phyloP scores from a whole-genome alignment of 2,113 vertebrate species.

The Chaetorhynchus papuensis region DNA sequence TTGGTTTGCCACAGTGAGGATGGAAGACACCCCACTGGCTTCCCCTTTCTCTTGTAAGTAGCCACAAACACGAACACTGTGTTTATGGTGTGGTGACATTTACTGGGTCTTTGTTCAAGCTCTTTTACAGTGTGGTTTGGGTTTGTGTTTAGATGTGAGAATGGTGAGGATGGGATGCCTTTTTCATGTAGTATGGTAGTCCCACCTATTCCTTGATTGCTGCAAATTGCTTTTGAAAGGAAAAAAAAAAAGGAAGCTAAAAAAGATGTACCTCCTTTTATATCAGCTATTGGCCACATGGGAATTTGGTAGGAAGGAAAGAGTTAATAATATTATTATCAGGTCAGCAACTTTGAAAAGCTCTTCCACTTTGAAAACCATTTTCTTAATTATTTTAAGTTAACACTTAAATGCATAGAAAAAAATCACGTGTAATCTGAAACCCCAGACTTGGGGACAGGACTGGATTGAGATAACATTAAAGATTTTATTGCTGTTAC shows the following conservation, averaged over 20 bases:
- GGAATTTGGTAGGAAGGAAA: constrained; percentile 47
- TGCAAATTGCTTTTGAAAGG: not conserved
- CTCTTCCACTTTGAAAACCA: constrained; percentile 75
- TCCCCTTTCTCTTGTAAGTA: not conserved
- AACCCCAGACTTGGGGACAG: constrained; percentile 81
- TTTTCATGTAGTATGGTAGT: not conserved
- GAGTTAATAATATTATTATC: constrained; percentile 68
- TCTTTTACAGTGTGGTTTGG: not conserved
- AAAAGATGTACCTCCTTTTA: not conserved
- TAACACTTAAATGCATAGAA: constrained; percentile 80
- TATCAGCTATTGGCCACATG: not conserved
- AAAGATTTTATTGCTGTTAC: constrained; percentile 96
- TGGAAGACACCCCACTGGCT: not conserved
- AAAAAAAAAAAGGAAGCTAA: not conserved
- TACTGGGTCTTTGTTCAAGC: not conserved
- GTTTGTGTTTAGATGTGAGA: not conserved
- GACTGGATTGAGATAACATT: constrained; percentile 91
- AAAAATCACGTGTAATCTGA: constrained; percentile 82
- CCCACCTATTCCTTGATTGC: not conserved
- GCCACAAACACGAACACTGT: not conserved
- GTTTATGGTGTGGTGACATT: not conserved
- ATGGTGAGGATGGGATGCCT: not conserved
- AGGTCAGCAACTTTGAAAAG: constrained; percentile 61
- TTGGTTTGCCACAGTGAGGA: not conserved
- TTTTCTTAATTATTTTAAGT: constrained; percentile 93